phyloP scores from a whole-genome alignment of 2,113 vertebrate genomes.

The Copsychus sechellarum region DNA sequence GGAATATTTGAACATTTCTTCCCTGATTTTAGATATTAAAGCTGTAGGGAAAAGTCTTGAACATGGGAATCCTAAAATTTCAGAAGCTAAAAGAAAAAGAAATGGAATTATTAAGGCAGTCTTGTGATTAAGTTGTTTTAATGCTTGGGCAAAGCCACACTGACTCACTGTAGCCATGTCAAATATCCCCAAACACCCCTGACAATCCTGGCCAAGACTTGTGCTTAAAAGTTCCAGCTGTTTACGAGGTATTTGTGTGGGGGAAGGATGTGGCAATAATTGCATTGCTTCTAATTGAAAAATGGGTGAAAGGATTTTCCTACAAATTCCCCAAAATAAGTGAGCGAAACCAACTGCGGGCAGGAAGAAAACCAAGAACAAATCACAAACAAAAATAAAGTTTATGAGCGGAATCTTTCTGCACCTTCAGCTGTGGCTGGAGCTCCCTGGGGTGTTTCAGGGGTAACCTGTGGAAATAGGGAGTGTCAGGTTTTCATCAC shows the following conservation, averaged over 20 bases:
- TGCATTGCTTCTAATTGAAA: not conserved
- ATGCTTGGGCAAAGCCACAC: conserved; percentile 7
- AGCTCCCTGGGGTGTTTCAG: not conserved
- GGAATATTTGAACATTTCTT: not conserved
- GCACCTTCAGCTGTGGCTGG: not conserved
- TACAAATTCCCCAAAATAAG: not conserved
- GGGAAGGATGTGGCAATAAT: conserved; percentile 40
- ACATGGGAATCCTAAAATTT: not conserved
- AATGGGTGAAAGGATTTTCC: conserved; percentile 34
- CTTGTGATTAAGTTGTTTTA: conserved; percentile 26
- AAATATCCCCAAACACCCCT: conserved; percentile 14
- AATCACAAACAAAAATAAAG: not conserved
- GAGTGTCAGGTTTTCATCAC: not conserved
- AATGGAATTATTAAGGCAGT: not conserved
- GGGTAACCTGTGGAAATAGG: not conserved
- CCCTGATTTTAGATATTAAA: not conserved
- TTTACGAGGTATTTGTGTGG: conserved; percentile 9
- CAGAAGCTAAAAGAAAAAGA: not conserved
- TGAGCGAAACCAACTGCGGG: conserved; percentile 1
- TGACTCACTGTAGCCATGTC: conserved; percentile 46
- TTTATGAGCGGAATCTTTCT: not conserved
- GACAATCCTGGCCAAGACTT: conserved; percentile 1
- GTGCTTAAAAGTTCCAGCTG: conserved; percentile 41
- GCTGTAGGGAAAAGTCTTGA: not conserved
- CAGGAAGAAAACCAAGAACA: not conserved